Evolutionary conservation across 2,797 vertebrate genomes (phyloP).

Genomic region (Nannoperca obscura): DNA sequence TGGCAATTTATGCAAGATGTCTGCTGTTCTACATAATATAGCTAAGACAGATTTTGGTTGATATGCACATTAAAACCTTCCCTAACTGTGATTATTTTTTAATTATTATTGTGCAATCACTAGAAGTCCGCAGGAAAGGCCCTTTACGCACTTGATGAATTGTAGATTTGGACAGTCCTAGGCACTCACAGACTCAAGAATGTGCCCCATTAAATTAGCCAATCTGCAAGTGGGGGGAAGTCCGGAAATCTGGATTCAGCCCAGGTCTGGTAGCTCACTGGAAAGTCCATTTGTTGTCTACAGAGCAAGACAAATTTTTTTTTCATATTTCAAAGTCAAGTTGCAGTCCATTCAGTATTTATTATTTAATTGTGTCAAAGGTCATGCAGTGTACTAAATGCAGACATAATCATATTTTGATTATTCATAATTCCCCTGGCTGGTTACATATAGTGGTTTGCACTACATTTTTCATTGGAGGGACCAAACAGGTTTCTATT

Average conservation of each 20-base stretch:
- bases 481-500: neutral
- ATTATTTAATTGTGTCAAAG: neutral
- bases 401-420: neutral
- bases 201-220: neutral
- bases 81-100: neutral
- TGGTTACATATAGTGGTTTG: conserved; percentile 11
- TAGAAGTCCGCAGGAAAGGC: neutral
- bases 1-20: neutral
- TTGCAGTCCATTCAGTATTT: neutral
- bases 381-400: neutral
- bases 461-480: neutral
- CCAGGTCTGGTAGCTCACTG: neutral
- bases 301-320: neutral
- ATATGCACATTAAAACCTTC: neutral
- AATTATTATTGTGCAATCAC: neutral
- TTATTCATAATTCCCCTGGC: neutral
- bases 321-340: neutral
- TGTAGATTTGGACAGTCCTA: neutral
- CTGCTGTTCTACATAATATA: neutral
- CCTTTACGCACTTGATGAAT: neutral
- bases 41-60: neutral
- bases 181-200: neutral
- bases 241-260: neutral
- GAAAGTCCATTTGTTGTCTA: neutral
- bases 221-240: neutral